Evolutionary conservation across 2,113 vertebrate genomes (phyloP).

Genomic region (Rhineura floridana): DNA sequence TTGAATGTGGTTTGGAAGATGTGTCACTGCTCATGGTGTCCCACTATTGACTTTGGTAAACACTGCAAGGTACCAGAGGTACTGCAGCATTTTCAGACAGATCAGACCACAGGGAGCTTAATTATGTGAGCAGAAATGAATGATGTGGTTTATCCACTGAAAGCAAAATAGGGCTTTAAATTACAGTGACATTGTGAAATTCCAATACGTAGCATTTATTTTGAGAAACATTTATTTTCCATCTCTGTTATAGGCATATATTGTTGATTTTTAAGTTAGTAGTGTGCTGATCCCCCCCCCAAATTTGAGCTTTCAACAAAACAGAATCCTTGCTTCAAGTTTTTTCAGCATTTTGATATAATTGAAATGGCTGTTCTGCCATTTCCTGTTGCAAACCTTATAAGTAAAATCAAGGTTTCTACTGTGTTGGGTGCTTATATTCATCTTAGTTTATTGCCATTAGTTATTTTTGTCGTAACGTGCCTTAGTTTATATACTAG

Average conservation of each 20-base stretch:
- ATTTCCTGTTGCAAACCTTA: background rate
- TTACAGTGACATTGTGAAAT: conserved; percentile 23
- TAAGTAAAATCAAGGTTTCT: background rate
- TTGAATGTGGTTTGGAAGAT: background rate
- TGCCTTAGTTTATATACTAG: conserved; percentile 7
- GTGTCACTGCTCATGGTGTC: background rate
- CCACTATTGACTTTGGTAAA: background rate
- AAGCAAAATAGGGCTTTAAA: background rate
- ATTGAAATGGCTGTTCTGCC: background rate
- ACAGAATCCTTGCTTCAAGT: background rate
- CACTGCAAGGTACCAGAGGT: background rate
- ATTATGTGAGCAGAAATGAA: background rate
- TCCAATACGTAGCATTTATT: background rate
- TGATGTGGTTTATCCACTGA: background rate
- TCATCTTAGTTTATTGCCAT: background rate
- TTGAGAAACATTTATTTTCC: background rate
- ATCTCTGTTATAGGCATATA: background rate
- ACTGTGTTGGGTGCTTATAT: background rate
- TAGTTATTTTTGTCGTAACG: background rate
- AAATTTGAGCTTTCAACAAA: background rate
- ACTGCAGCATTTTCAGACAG: background rate
- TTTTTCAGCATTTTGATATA: background rate
- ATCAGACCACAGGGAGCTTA: background rate
- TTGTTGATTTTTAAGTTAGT: background rate
- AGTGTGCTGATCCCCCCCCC: background rate